Evolutionary conservation across 2,888 invertebrate species (phyloP).

Genomic region (Miltochrista miniata): DNA sequence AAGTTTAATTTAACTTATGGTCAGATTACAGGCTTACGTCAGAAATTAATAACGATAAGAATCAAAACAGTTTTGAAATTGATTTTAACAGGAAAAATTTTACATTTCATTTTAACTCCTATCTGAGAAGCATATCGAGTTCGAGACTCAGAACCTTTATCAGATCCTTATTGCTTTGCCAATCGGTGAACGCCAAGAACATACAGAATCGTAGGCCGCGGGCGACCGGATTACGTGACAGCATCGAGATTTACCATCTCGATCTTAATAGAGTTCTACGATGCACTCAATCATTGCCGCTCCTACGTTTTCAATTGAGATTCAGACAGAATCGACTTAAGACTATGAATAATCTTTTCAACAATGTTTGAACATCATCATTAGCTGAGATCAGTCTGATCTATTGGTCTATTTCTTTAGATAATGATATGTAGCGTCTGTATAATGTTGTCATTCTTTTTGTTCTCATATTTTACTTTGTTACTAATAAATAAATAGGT

Average conservation of each 20-base stretch:
- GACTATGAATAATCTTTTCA: constrained; percentile 14
- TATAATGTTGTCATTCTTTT: too few relatives aligned
- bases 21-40: too few relatives aligned
- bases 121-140: too few relatives aligned
- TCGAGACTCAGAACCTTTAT: neutral
- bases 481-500: neutral
- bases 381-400: too few relatives aligned
- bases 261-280: constrained; percentile 72
- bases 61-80: too few relatives aligned
- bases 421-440: too few relatives aligned
- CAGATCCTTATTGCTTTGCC: constrained; percentile 13
- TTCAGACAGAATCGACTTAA: constrained; percentile 41
- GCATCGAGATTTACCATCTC: constrained; percentile 65
- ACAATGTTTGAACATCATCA: constrained; percentile 4
- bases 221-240: constrained; percentile 69
- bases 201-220: constrained; percentile 53
- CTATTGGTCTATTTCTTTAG: too few relatives aligned
- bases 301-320: constrained; percentile 41
- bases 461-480: too few relatives aligned
- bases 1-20: too few relatives aligned
- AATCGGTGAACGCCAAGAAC: constrained; percentile 37
- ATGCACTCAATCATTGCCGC: constrained; percentile 69
- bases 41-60: too few relatives aligned
- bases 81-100: too few relatives aligned
- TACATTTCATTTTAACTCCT: too few relatives aligned